Conservation (phyloP, 1,140 invertebrate genomes). For the Tetramorium alpestre region DNA sequence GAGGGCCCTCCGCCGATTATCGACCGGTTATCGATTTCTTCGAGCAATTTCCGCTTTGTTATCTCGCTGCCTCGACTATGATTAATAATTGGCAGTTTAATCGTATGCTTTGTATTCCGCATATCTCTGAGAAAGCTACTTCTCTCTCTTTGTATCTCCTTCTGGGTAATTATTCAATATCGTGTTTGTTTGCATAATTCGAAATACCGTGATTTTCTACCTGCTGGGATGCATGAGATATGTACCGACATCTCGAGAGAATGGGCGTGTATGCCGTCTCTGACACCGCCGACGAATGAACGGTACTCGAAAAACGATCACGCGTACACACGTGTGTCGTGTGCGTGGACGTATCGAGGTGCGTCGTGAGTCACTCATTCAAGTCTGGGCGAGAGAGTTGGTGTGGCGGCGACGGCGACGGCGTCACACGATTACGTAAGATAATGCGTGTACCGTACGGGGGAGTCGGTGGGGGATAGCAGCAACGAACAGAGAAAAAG, state of each 20-base stretch:
- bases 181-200: slow-evolving; percentile 25
- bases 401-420: slow-evolving; percentile 9
- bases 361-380: slow-evolving; percentile 76
- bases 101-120: background rate
- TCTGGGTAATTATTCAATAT: background rate
- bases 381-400: slow-evolving; percentile 64
- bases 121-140: background rate
- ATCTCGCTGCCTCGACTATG: background rate
- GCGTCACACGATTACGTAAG: slow-evolving; percentile 74
- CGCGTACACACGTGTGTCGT: slow-evolving; percentile 45
- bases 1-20: background rate
- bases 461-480: slow-evolving; percentile 29
- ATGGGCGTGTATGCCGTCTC: background rate
- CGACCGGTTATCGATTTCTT: slow-evolving; percentile 27
- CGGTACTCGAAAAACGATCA: slow-evolving; percentile 48
- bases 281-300: slow-evolving; percentile 14
- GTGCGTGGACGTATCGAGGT: slow-evolving; percentile 48
- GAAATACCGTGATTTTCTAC: slow-evolving; percentile 14
- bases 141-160: background rate
- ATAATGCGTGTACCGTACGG: slow-evolving; percentile 56
- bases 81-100: slow-evolving; percentile 16
- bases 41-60: slow-evolving; percentile 42
- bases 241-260: background rate
- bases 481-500: slow-evolving; percentile 39
- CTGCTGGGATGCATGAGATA: background rate